Conservation (phyloP, 2,888 invertebrate species). For the Troides aeacus region DNA sequence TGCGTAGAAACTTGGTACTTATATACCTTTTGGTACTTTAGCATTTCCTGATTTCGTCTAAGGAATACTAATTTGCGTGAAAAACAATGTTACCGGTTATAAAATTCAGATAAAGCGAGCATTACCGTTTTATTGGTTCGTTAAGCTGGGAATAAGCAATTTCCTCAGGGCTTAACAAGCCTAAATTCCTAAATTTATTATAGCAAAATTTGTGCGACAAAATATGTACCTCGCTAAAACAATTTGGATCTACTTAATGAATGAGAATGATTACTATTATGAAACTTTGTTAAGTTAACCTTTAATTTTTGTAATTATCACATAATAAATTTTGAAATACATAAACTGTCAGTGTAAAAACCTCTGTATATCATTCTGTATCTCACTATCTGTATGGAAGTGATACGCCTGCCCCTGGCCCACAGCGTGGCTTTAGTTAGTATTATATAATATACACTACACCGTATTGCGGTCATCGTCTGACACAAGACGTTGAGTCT, state of each 20-base stretch:
- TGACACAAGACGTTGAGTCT: too few species aligned
- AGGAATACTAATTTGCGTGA: conserved; percentile 16
- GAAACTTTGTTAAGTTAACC: too few species aligned
- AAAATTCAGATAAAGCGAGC: conserved; percentile 21
- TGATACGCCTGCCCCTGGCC: too few species aligned
- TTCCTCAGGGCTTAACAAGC: conserved; percentile 21
- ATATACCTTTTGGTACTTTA: neutral
- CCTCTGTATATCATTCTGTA: too few species aligned
- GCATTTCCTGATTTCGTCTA: neutral
- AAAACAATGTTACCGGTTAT: conserved; percentile 25
- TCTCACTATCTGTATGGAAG: too few species aligned
- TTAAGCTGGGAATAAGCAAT: conserved; percentile 24
- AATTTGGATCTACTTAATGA: neutral
- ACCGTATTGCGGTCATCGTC: too few species aligned
- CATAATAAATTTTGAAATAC: too few species aligned
- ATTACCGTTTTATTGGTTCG: conserved; percentile 22
- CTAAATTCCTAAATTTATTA: conserved; percentile 13
- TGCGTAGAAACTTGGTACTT: neutral
- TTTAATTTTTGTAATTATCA: too few species aligned
- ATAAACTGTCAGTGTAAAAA: too few species aligned
- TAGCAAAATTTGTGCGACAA: neutral
- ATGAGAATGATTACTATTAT: neutral
- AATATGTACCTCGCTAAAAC: too few species aligned
- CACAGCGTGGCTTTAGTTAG: too few species aligned
- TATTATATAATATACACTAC: too few species aligned